Evolutionary conservation across 2,113 vertebrate genomes (phyloP), one percentile per base, ranked within the genome.

Genomic region (Odobenus rosmarus): DNA sequence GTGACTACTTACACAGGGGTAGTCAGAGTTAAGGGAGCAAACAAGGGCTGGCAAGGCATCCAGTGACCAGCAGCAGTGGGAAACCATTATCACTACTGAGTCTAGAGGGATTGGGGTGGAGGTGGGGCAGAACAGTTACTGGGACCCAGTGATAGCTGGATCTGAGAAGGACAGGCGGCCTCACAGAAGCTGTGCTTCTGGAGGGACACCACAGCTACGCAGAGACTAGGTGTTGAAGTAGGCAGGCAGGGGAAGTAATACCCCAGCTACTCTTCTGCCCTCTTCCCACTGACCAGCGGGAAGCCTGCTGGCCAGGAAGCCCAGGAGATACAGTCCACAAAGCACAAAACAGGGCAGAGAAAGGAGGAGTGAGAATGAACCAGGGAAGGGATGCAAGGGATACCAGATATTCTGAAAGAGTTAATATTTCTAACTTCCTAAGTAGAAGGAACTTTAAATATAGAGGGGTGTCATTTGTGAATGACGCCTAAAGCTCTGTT

Each of bases 381-480:
- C 61, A 15, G 13, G 49, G 51, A 95, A 64, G 53, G 59, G 31
- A 74, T 82, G 39, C 49, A 94, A 92, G 13, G 23, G 72, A 64
- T 39, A 79, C 36, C 36, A 64, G 81, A 31, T 64, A 33, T 81
- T 26, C 46, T 51, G 24, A 90, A 86, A 93, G 57, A 76, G 67
- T 67, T 83, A 42, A 49, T n/a, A 12, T 46, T 15, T 28, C 28
- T 90, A 91, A 94, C 36, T 82, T 93, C 7, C 85, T 21, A 10
- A 85, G 46, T 24, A 90, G 36, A 28, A 93, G 61, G 90, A 95
- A 90, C 31, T 61, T 93, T 92, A 74, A 93, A 97, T 31, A 79
- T 24, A 79, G 67, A 24, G 79, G 10, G 33, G 24, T 6, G 9
- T 93, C 69, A 49, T 77, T 67, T 95, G 33, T 42, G 36, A 95